Percentiles rank a stretch among this genome's conserved stretches.
Evolutionary conservation across 1,140 invertebrate genomes (phyloP).

Genomic region (Ladona fulva): DNA sequence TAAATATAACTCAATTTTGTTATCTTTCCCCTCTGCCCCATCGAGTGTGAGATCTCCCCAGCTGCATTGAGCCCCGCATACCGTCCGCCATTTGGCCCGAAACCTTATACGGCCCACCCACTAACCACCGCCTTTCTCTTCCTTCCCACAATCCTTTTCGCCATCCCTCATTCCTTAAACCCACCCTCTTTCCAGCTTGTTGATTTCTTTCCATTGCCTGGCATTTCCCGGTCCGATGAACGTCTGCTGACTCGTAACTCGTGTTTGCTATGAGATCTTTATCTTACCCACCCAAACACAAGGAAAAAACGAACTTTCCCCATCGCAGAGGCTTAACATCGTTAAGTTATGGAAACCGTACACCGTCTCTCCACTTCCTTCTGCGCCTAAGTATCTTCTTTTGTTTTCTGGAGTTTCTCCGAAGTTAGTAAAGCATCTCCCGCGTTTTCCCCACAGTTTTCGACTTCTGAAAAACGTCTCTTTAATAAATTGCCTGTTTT

Average conservation of each 20-base stretch:
- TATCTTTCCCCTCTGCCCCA: too few relatives aligned
- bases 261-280: neutral
- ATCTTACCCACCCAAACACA: neutral
- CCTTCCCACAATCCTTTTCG: neutral
- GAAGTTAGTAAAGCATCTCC: too few relatives aligned
- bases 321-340: neutral
- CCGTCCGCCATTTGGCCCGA: too few relatives aligned
- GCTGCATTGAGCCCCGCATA: too few relatives aligned
- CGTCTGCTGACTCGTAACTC: neutral
- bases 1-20: too few relatives aligned
- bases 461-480: too few relatives aligned
- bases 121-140: too few relatives aligned
- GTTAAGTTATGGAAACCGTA: slow-evolving; percentile 3
- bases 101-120: too few relatives aligned
- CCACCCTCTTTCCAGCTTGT: neutral
- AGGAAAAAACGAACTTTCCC: neutral
- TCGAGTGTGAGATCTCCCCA: too few relatives aligned
- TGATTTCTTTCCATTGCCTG: slow-evolving; percentile 9
- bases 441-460: too few relatives aligned
- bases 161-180: neutral
- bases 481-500: too few relatives aligned
- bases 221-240: neutral
- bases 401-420: neutral
- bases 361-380: neutral
- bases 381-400: neutral